Percentiles rank a stretch among this genome's conserved stretches.
phyloP scores from a whole-genome alignment of 2,797 vertebrate species.

The Lagorchestes hirsutus region DNA sequence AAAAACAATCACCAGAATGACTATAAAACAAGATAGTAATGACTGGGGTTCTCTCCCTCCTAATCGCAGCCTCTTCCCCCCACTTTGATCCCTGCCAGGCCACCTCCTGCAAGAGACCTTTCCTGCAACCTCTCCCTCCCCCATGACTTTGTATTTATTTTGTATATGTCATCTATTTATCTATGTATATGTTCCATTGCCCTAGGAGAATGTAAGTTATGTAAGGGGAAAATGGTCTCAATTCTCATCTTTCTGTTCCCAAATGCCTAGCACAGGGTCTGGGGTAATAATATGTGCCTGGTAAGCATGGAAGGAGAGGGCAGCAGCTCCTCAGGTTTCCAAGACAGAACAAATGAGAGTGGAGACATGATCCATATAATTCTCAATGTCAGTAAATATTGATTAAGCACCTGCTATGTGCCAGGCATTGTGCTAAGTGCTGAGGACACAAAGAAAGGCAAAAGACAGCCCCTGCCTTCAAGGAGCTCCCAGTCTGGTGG shows the following conservation, averaged over 20 bases:
- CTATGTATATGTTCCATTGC: neutral
- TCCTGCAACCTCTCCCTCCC: neutral
- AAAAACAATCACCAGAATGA: neutral
- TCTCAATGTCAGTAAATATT: neutral
- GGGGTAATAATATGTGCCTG: neutral
- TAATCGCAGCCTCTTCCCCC: neutral
- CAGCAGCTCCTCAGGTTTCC: neutral
- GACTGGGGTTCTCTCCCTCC: neutral
- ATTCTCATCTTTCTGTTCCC: neutral
- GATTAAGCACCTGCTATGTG: neutral
- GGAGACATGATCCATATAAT: neutral
- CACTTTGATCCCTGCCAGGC: neutral
- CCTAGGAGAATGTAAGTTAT: neutral
- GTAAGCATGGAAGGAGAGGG: neutral
- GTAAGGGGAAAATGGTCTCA: neutral
- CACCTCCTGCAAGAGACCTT: neutral
- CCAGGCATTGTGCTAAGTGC: neutral
- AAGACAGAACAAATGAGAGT: neutral
- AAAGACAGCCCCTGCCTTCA: neutral
- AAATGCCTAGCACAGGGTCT: neutral
- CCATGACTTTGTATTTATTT: neutral
- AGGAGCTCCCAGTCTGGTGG: neutral
- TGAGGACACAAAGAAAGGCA: neutral
- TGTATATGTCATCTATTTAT: neutral
- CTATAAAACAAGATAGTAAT: neutral